Evolutionary conservation across 2,797 vertebrate genomes (phyloP), one percentile per base, ranked within the genome.

Genomic region (Podarcis lilfordi): DNA sequence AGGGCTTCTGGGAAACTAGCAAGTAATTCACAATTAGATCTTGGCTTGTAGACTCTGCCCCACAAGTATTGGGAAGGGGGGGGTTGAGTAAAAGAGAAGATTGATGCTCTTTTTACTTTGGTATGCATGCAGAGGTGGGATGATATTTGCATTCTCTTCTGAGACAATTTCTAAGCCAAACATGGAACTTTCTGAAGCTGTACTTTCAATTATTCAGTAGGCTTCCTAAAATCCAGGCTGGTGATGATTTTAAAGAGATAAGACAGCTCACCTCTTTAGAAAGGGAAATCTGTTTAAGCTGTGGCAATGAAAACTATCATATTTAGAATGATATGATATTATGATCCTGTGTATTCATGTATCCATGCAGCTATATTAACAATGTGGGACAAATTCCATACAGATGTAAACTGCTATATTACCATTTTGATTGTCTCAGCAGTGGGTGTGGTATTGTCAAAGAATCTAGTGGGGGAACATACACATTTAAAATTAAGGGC

Each of bases 121-220:
- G 1, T 74, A 4, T 4, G 9, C 80, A 82, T 27, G 1, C 55
- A 55, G 77, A 92, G 37, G 1, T 23, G 21, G n/a, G 13, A 1
- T 32, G 83, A 13, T 1, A 80, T 89, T 87, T 93, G 1, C 83
- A 64, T 85, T 86, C 40, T 80, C 82, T 74, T 86, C 13, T 37
- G 32, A 88, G 13, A 87, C 50, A 72, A 69, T 90, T 92, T 90
- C 87, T 89, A 82, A 87, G 4, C 10, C 76, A 66, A n/a, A 59
- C 2, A 59, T 37, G 80, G 55, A 76, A 79, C 17, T 84, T 91
- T 11, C 4, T 85, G 37, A 40, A 72, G 6, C 27, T 45, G 0
- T n/a, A 78, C 19, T 88, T 94, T 89, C 45, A 71, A 32, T 35
- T 93, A 9, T 86, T 91, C 83, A 68, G 0, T 61, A 61, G 37